A percentile compares a stretch with the other conserved stretches of the same genome.
Conservation (phyloP, 2,888 invertebrate genomes). For the Sialis fuliginosa region DNA sequence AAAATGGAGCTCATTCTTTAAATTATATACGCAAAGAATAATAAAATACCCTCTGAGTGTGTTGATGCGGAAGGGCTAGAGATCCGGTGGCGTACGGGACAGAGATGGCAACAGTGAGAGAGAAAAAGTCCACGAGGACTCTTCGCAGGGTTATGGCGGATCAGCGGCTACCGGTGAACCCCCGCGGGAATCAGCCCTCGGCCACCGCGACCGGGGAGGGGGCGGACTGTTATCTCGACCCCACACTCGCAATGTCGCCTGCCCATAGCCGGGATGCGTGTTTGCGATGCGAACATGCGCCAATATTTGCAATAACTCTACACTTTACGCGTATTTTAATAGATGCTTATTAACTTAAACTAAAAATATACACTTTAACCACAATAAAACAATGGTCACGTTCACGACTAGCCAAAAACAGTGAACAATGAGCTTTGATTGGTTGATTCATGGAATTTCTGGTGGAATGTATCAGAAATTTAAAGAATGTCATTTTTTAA, state of each 20-base stretch:
- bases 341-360: too few relatives aligned
- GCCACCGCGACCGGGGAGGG: neutral
- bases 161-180: neutral
- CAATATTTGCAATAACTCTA: too few relatives aligned
- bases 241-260: neutral
- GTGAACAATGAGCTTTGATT: too few relatives aligned
- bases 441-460: too few relatives aligned
- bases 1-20: neutral
- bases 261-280: too few relatives aligned
- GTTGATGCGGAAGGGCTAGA: neutral
- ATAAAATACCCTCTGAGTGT: neutral
- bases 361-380: too few relatives aligned
- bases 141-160: neutral
- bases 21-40: neutral
- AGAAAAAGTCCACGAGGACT: neutral
- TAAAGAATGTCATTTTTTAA: too few relatives aligned
- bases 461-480: too few relatives aligned
- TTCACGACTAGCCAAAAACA: too few relatives aligned
- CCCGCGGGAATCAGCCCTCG: neutral
- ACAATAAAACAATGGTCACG: too few relatives aligned
- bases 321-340: too few relatives aligned
- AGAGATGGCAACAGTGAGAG: neutral
- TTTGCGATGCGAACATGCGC: too few relatives aligned
- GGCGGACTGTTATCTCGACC: neutral
- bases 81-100: neutral